Evolutionary conservation across 2,797 vertebrate genomes (phyloP), one percentile per base, ranked within the genome.

Genomic region (Crypturellus tataupa): DNA sequence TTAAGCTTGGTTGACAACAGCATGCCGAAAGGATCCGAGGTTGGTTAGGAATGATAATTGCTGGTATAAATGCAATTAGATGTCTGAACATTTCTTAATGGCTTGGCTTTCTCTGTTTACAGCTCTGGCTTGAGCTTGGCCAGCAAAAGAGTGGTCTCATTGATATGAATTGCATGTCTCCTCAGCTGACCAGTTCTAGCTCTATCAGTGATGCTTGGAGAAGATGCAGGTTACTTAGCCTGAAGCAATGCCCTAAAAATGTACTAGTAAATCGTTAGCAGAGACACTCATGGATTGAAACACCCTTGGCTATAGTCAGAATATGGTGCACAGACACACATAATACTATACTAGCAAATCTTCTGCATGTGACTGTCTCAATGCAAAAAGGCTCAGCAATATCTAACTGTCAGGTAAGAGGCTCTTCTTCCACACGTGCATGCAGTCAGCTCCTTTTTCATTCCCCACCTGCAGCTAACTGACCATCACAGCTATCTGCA

Each of bases 251-350:
- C 55, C 23, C 12, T 64, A n/a, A 62, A 89, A 65, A 42, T 85
- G 8, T 9, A n/a, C 12, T 31, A 29, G 58, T 24, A 47, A 47
- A 37, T 21, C 23, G 5, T 33, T 68, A 64, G 47, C 62, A 0
- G 0, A 9, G 40, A n/a, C 3, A 17, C 55, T 6, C 60, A 20
- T 62, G 33, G 25, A 59, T 69, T 5, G 16, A 67, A 72, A 58
- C 23, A 51, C 59, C 29, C 42, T 83, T 60, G 65, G 17, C 44
- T 46, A 4, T 72, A 51, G 27, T 76, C 69, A 16, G 10, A 63
- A 6, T 46, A 17, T 44, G 53, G 25, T 18, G 17, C 8, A 17
- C 16, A 18, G 3, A 49, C 7, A 23, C 0, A 0, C 10, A 8
- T 2, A 5, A 8, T 33, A 19, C 29, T 79, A 4, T 4, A 4